Percentiles rank a stretch among this genome's conserved stretches.
These are phyloP conservation scores for Hipparchia semele DNA, from an alignment of 2,888 invertebrate species.

Conservation along the genomic window DNA sequence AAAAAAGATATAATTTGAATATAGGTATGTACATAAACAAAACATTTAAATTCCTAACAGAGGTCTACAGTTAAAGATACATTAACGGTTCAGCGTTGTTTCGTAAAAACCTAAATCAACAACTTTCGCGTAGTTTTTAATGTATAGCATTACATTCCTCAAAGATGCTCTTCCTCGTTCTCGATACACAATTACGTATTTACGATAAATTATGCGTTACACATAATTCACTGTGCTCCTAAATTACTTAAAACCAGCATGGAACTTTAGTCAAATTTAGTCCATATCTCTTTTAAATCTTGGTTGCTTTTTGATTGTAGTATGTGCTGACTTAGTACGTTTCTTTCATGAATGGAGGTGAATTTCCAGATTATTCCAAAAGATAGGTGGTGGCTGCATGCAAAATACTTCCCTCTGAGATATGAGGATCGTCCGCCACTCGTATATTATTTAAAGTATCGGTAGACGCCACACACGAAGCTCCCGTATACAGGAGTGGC, in stretches of 20 bases:
- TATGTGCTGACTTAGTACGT: conserved; percentile 5
- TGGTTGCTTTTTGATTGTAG: conserved; percentile 40
- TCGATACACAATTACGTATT: conserved; percentile 72
- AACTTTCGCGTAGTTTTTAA: conserved; percentile 53
- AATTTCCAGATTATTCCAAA: conserved; percentile 76
- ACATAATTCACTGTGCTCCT: conserved; percentile 41
- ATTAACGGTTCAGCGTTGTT: conserved; percentile 37
- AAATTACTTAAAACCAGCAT: conserved; percentile 39
- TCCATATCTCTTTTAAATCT: conserved; percentile 27
- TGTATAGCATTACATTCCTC: conserved; percentile 61
- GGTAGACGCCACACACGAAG: conserved; percentile 75
- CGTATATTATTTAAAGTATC: conserved; percentile 73
- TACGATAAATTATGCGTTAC: conserved; percentile 74
- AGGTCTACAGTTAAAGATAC: conserved; percentile 39
- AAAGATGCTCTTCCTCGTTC: conserved; percentile 58
- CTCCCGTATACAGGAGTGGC: conserved; percentile 49
- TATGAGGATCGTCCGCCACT: conserved; percentile 71
- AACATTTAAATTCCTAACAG: neutral
- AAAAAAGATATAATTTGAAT: no score
- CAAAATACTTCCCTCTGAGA: conserved; percentile 80
- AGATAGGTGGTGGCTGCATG: conserved; percentile 77
- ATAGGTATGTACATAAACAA: no score
- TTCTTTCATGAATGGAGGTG: conserved; percentile 25
- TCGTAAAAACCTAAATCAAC: conserved; percentile 43
- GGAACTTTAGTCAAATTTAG: conserved; percentile 31